Percentiles rank a stretch among this genome's conserved stretches.
phyloP scores from a whole-genome alignment of 2,888 invertebrate genomes.

The Agriopis leucophaearia region DNA sequence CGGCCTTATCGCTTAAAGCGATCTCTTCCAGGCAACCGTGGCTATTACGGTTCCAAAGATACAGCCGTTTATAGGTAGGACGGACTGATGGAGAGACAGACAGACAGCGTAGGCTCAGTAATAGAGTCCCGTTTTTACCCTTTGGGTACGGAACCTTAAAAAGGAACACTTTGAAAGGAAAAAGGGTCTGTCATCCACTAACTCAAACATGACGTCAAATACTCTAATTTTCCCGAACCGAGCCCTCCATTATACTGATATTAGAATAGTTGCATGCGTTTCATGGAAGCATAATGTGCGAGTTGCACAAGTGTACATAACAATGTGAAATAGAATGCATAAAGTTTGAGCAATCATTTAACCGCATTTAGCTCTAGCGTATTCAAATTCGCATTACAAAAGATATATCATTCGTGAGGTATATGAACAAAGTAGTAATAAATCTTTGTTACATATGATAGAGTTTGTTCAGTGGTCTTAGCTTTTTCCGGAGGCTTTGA shows the following conservation, averaged over 20 bases:
- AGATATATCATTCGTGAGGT: constrained; percentile 9
- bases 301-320: constrained; percentile 44
- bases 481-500: neutral
- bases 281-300: constrained; percentile 36
- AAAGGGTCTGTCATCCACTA: no score
- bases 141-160: no score
- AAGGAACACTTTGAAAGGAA: no score
- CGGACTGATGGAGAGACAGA: no score
- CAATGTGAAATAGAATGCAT: constrained; percentile 35
- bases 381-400: constrained; percentile 27
- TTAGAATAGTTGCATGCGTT: constrained; percentile 43
- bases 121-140: no score
- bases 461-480: constrained; percentile 6
- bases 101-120: no score
- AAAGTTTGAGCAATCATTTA: constrained; percentile 34
- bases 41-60: no score
- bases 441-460: constrained; percentile 4
- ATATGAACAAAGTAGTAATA: constrained; percentile 11
- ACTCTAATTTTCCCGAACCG: constrained; percentile 17
- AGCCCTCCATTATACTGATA: constrained; percentile 29
- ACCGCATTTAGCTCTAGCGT: constrained; percentile 32
- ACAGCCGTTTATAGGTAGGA: no score
- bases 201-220: neutral
- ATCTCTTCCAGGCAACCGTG: no score
- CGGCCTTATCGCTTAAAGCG: no score